Evolutionary conservation across 2,888 invertebrate genomes (phyloP).

Genomic region (Ennomos quercinarius): DNA sequence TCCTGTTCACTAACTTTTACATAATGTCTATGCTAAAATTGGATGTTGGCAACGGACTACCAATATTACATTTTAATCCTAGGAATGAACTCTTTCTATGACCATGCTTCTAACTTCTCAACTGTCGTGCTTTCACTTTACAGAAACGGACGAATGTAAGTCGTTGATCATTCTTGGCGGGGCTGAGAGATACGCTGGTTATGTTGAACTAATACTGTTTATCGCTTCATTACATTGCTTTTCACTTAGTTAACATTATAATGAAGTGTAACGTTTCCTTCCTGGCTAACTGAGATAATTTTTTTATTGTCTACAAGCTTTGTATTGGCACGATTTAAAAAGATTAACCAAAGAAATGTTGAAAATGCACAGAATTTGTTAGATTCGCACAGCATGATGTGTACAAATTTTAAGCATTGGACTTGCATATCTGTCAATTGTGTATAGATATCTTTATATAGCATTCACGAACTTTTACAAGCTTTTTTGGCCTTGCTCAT

Average conservation of each 20-base stretch:
- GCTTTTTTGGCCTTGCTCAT: constrained; percentile 42
- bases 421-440: constrained; percentile 5
- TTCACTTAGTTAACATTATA: constrained; percentile 14
- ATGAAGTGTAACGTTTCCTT: neutral
- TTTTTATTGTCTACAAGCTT: constrained; percentile 10
- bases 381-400: constrained; percentile 54
- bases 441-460: neutral
- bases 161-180: constrained; percentile 70
- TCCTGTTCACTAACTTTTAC: constrained; percentile 8
- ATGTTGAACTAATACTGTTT: constrained; percentile 63
- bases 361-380: constrained; percentile 26
- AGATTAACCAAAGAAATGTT: neutral
- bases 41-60: constrained; percentile 14
- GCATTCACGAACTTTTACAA: constrained; percentile 43
- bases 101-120: constrained; percentile 72
- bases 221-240: constrained; percentile 38
- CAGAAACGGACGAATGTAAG: constrained; percentile 85
- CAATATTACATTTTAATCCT: constrained; percentile 10
- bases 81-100: constrained; percentile 29
- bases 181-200: constrained; percentile 69
- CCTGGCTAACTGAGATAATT: neutral
- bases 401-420: constrained; percentile 32
- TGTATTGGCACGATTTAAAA: constrained; percentile 11
- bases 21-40: neutral
- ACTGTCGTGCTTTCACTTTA: constrained; percentile 83